Conservation (phyloP, 2,797 vertebrate genomes). For the Bucorvus abyssinicus region DNA sequence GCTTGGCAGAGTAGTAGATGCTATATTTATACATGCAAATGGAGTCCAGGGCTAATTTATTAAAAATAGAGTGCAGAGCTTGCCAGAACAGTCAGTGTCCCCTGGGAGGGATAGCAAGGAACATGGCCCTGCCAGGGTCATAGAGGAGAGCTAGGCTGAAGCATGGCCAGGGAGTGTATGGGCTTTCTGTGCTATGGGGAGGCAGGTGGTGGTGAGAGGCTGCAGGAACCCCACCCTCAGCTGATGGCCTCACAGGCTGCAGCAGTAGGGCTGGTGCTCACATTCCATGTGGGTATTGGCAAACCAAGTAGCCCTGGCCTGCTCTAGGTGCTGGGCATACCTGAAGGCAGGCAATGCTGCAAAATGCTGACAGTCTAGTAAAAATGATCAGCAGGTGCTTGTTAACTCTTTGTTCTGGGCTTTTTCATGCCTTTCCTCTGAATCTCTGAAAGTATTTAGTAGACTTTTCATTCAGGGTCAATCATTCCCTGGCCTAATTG, state of each 20-base stretch:
- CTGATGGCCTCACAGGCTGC: background rate
- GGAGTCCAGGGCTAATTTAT: slow-evolving; percentile 17
- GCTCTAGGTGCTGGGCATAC: background rate
- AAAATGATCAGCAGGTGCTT: background rate
- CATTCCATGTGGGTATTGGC: background rate
- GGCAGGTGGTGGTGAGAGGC: background rate
- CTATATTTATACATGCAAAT: slow-evolving; percentile 62
- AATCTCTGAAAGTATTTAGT: background rate
- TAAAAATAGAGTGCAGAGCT: slow-evolving; percentile 22
- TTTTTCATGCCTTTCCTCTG: background rate
- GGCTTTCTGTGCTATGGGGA: background rate
- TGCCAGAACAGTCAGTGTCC: background rate
- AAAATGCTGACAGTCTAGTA: background rate
- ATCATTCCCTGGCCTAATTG: background rate
- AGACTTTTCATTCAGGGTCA: background rate
- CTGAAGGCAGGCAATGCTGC: background rate
- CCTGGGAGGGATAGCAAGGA: background rate
- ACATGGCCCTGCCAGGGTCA: background rate
- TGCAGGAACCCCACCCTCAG: background rate
- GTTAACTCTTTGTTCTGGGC: background rate
- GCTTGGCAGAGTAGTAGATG: slow-evolving; percentile 42
- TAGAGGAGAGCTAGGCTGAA: background rate
- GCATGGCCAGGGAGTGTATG: background rate
- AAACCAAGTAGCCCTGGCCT: background rate
- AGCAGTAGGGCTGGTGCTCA: background rate